These are phyloP conservation scores for Metellina segmentata DNA, from an alignment of 2,888 invertebrate species.

Conservation along the genomic window DNA sequence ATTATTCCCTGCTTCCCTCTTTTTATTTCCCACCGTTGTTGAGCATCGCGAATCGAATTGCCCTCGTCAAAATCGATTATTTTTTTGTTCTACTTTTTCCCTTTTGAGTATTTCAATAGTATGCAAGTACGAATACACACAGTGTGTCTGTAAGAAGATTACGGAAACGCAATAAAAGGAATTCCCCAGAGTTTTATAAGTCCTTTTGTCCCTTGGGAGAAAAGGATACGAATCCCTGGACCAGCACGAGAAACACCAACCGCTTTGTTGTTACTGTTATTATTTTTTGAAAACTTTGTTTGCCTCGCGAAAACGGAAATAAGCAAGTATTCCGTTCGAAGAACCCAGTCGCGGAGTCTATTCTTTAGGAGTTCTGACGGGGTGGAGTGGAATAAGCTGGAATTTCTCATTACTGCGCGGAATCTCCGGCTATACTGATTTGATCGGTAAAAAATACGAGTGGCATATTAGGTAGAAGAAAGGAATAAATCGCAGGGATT, in stretches of 20 bases:
- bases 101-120: slow-evolving; percentile 36
- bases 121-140: slow-evolving; percentile 56
- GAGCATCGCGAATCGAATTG: slow-evolving; percentile 21
- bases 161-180: slow-evolving; percentile 57
- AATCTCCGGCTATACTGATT: background rate
- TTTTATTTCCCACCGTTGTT: background rate
- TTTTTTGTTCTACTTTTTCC: background rate
- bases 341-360: background rate
- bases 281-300: slow-evolving; percentile 44
- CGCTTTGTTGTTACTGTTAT: background rate
- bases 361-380: slow-evolving; percentile 3
- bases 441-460: background rate
- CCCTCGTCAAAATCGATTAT: slow-evolving; percentile 27
- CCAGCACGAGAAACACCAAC: background rate
- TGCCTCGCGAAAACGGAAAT: slow-evolving; percentile 33
- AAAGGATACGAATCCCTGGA: slow-evolving; percentile 3
- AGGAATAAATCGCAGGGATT: background rate
- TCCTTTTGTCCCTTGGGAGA: slow-evolving; percentile 43
- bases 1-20: background rate
- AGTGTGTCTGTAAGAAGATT: slow-evolving; percentile 60
- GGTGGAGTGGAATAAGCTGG: background rate
- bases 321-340: slow-evolving; percentile 27
- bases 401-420: background rate
- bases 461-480: slow-evolving; percentile 6
- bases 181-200: slow-evolving; percentile 64